These are phyloP conservation scores for Pilophorus perplexus DNA, from an alignment of 2,888 invertebrate species.

Conservation along the genomic window DNA sequence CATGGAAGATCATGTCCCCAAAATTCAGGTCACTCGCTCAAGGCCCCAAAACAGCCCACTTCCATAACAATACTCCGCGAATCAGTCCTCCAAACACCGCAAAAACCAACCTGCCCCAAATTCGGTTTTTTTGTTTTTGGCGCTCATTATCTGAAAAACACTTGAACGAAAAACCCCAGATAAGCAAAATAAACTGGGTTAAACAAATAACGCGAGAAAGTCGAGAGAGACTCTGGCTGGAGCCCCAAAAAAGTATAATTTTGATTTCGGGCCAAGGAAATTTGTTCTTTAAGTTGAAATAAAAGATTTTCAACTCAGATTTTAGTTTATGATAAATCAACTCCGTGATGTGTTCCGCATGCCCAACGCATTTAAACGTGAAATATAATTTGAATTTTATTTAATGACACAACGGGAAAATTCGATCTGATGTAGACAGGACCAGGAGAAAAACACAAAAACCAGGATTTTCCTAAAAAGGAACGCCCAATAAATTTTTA, in stretches of 20 bases:
- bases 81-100: slow-evolving; percentile 27
- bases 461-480: no score
- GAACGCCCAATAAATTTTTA: no score
- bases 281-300: not conserved
- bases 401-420: no score
- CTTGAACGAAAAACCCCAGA: slow-evolving; percentile 33
- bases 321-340: no score
- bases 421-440: no score
- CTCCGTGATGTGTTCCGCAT: no score
- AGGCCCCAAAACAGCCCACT: slow-evolving; percentile 18
- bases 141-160: slow-evolving; percentile 29
- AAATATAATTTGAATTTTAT: no score
- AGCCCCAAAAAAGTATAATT: no score
- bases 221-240: no score
- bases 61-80: slow-evolving; percentile 38
- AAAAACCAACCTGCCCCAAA: slow-evolving; percentile 28
- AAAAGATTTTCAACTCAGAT: not conserved
- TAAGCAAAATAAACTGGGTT: slow-evolving; percentile 36
- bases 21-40: slow-evolving; percentile 31
- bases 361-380: no score
- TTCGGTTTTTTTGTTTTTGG: slow-evolving; percentile 29
- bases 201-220: slow-evolving; percentile 21
- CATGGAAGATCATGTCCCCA: not conserved
- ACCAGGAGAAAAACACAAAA: no score
- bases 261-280: no score